Evolutionary conservation across 2,888 invertebrate species (phyloP), one percentile per base, ranked within the genome.

Genomic region (Tinea trinotella): DNA sequence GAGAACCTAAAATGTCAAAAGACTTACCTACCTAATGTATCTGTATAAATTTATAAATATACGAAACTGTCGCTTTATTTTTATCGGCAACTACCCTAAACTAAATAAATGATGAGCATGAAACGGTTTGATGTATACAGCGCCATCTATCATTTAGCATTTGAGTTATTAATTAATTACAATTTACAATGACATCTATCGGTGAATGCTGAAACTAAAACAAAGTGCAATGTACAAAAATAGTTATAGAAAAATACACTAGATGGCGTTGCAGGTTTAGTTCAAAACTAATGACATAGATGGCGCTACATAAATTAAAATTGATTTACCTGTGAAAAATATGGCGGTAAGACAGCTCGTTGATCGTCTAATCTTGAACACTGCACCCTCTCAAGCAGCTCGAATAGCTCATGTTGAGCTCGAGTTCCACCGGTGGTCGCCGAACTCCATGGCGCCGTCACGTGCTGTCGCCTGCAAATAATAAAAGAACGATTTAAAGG

Each of bases 351-450:
- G 65, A 95, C 96, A 80, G 98, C 98, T 85, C 98, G 91, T 88
- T 99, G 98, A 88, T 98, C 98, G 76, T 99, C 97, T 71, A 98
- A 87, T 59, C 98, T 91, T 64, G 95, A 95, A 87, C 96, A 94
- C 83, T 98, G 98, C 63, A 97, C 94, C 71, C 95, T 91, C 81
- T 98, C 97, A 71, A 99, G 88, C 66, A 98, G 88, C 78, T 97
- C 97, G 80, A 98, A 97, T 64, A 98, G 90, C 82, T 97, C 97
- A 74, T 91, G 89, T 61, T 87, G 87, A 55, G 88, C 85, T 58
- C 87, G 81, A 79, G 88, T 67, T 84, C 88, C 74, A 60, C 83
- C 81, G 70, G 88, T 61, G 67, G 67, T 57, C 66, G 84, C 73
- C 65, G 88, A 76, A 70, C 88, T 78, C 86, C 86, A 85, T 72